These are phyloP conservation scores for Cylindroiulus punctatus DNA, from an alignment of 2,888 invertebrate species.

Conservation along the genomic window DNA sequence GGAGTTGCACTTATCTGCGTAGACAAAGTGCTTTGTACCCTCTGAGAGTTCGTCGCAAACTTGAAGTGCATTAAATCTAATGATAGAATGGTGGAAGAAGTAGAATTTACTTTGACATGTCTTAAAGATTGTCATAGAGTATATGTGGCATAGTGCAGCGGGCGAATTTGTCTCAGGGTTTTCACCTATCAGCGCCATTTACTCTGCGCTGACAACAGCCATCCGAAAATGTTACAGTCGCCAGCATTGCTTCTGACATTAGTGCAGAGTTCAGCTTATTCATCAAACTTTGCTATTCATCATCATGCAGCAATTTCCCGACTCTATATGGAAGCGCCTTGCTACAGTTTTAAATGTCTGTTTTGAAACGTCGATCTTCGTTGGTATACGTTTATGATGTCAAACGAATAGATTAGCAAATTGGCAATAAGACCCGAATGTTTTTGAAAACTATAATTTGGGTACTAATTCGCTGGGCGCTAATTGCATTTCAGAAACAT, in stretches of 20 bases:
- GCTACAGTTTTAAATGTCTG: too few species aligned
- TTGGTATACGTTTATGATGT: too few species aligned
- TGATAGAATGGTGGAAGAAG: conserved; percentile 43
- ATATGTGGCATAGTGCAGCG: conserved; percentile 24
- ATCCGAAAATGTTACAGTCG: conserved; percentile 21
- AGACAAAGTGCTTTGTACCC: conserved; percentile 47
- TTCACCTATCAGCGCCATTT: conserved; percentile 33
- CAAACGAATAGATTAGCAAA: too few species aligned
- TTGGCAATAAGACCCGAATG: too few species aligned
- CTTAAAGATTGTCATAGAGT: conserved; percentile 32
- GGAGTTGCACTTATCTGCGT: conserved; percentile 44
- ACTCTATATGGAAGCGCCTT: neutral
- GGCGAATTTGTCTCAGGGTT: conserved; percentile 35
- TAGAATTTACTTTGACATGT: conserved; percentile 45
- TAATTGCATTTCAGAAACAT: too few species aligned
- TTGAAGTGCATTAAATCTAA: conserved; percentile 47
- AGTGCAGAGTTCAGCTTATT: conserved; percentile 26
- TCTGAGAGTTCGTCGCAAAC: conserved; percentile 41
- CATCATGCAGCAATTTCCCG: neutral
- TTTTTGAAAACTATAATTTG: too few species aligned
- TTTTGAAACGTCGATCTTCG: too few species aligned
- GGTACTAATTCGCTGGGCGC: too few species aligned
- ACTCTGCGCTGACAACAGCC: conserved; percentile 24
- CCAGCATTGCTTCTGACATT: conserved; percentile 10
- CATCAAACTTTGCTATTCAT: conserved; percentile 21